phyloP scores from a whole-genome alignment of 2,888 invertebrate species.

The Folsomia candida region DNA sequence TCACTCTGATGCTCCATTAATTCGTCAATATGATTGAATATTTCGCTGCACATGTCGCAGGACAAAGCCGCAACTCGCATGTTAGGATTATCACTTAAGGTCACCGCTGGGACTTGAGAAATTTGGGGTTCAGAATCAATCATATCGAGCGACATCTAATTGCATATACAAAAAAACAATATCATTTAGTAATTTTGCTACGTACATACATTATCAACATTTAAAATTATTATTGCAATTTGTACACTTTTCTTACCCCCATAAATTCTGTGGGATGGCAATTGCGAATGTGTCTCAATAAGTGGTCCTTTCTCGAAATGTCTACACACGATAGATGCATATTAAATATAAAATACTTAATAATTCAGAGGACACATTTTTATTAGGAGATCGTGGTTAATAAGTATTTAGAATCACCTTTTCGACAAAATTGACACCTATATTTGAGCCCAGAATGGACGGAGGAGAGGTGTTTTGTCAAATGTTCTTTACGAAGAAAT shows the following conservation, averaged over 20 bases:
- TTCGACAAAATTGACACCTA: constrained; percentile 46
- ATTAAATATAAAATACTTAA: not conserved
- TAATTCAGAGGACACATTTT: no score
- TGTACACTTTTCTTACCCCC: no score
- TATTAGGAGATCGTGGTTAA: no score
- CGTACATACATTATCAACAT: constrained; percentile 12
- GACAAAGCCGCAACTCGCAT: constrained; percentile 34
- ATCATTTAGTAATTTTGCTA: no score
- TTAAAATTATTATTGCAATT: no score
- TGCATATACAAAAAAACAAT: no score
- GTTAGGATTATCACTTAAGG: constrained; percentile 25
- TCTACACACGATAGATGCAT: constrained; percentile 14
- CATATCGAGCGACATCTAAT: constrained; percentile 34
- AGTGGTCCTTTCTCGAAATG: constrained; percentile 45
- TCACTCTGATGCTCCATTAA: constrained; percentile 44
- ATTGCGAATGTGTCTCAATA: constrained; percentile 47
- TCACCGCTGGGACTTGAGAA: constrained; percentile 15
- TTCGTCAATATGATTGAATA: constrained; percentile 39
- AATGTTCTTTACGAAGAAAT: constrained; percentile 45
- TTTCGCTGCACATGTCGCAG: constrained; percentile 46
- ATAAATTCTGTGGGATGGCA: constrained; percentile 46
- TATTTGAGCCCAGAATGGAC: constrained; percentile 46
- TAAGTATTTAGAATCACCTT: constrained; percentile 13
- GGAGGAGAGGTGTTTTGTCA: constrained; percentile 45
- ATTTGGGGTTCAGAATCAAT: constrained; percentile 19